Conservation (phyloP, 2,113 vertebrate genomes). For the Proteles cristata region DNA sequence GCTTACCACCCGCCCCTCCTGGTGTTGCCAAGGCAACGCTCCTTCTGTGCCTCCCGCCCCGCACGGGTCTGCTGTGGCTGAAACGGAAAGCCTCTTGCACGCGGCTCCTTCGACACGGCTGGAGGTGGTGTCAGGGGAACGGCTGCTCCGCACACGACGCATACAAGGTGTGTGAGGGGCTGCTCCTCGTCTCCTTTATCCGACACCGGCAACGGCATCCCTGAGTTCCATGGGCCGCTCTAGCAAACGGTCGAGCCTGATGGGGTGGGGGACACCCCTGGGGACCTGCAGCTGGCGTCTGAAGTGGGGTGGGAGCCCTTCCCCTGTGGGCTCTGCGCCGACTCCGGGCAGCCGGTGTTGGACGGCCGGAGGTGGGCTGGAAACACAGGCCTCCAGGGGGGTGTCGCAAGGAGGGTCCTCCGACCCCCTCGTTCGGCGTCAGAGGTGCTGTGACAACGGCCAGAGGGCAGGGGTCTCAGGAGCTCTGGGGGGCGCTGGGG, state of each 20-base stretch:
- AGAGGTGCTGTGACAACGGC: background rate
- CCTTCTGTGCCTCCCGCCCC: background rate
- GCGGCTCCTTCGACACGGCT: background rate
- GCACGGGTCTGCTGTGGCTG: background rate
- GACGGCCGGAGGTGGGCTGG: background rate
- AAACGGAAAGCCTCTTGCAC: background rate
- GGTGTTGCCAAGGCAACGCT: constrained; percentile 49
- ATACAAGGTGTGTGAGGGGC: fast-evolving
- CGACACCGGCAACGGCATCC: background rate
- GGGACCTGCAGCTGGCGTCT: background rate
- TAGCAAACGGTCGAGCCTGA: background rate
- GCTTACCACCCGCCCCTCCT: background rate
- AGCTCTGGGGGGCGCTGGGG: too few relatives aligned
- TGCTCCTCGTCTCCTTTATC: background rate
- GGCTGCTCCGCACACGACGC: background rate
- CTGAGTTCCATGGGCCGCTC: background rate
- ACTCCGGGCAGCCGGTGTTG: background rate
- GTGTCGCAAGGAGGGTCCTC: too few relatives aligned
- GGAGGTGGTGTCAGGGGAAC: background rate
- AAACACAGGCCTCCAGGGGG: fast-evolving
- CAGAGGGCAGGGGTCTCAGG: fast-evolving
- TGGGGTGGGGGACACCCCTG: background rate
- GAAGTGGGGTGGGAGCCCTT: background rate
- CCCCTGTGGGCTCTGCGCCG: too few relatives aligned
- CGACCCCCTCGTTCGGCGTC: background rate